phyloP scores from a whole-genome alignment of 1,140 invertebrate genomes.

The Procambarus clarkii region DNA sequence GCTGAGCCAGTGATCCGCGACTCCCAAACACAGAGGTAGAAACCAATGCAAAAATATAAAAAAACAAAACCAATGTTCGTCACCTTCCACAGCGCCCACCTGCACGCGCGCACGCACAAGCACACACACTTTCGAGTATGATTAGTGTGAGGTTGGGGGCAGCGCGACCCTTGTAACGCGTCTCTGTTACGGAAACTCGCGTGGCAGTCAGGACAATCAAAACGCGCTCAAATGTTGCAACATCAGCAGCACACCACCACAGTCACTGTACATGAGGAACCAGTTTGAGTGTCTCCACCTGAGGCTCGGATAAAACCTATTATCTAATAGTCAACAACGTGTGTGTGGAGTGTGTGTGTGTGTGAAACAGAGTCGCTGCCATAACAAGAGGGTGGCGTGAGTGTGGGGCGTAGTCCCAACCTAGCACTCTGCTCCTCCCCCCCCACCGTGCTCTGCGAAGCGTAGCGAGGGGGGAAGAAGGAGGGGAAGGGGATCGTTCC shows the following conservation, averaged over 20 bases:
- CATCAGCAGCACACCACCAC: not conserved
- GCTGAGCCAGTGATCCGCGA: slow-evolving; percentile 27
- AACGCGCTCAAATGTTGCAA: no score
- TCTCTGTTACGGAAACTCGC: not conserved
- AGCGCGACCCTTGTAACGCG: not conserved
- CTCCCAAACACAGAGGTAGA: slow-evolving; percentile 53
- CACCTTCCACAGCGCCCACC: not conserved
- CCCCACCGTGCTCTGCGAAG: not conserved
- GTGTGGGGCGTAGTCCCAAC: slow-evolving; percentile 3
- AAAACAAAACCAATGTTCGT: slow-evolving; percentile 1
- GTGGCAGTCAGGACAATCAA: no score
- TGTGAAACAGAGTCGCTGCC: not conserved
- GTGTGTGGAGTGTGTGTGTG: not conserved
- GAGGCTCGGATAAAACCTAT: slow-evolving; percentile 20
- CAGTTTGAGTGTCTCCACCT: not conserved
- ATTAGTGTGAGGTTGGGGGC: no score
- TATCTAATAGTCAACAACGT: not conserved
- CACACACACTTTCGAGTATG: not conserved
- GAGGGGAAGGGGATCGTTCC: slow-evolving; percentile 9
- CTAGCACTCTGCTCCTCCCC: not conserved
- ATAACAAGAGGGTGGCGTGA: not conserved
- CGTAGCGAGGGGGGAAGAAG: not conserved
- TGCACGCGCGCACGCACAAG: not conserved
- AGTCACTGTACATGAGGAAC: not conserved
- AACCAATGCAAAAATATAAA: slow-evolving; percentile 32